Percentiles rank a stretch among this genome's conserved stretches.
These are phyloP conservation scores for Perithous albicinctus DNA, from an alignment of 2,888 invertebrate species.

Conservation along the genomic window DNA sequence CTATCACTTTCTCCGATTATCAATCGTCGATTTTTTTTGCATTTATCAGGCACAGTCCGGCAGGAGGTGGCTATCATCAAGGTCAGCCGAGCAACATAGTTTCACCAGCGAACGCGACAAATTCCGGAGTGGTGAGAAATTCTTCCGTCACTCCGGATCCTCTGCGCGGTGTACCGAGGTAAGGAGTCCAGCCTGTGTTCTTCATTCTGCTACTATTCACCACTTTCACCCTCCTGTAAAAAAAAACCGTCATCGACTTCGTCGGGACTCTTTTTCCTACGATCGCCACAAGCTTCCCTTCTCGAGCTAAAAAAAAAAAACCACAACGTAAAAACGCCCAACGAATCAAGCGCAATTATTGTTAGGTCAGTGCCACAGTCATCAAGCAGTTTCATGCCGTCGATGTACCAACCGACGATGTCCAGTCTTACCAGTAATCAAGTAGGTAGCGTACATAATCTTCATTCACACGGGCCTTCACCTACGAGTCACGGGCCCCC, in stretches of 20 bases:
- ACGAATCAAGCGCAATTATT: constrained; percentile 64
- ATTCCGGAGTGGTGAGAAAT: constrained; percentile 82
- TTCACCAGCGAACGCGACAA: constrained; percentile 80
- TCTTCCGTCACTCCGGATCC: constrained; percentile 83
- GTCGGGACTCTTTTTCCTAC: constrained; percentile 23
- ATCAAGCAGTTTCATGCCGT: constrained; percentile 78
- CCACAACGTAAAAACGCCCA: constrained; percentile 25
- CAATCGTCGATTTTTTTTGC: not conserved
- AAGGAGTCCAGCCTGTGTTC: constrained; percentile 48
- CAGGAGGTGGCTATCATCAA: constrained; percentile 81
- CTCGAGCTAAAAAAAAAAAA: constrained; percentile 25
- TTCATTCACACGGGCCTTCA: constrained; percentile 79
- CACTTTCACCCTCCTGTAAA: constrained; percentile 41
- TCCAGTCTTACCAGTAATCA: constrained; percentile 78
- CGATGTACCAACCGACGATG: constrained; percentile 80
- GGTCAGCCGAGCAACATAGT: constrained; percentile 82
- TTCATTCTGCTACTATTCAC: constrained; percentile 39
- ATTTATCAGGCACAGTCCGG: constrained; percentile 80
- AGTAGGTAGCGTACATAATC: constrained; percentile 79
- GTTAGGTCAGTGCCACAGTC: constrained; percentile 77
- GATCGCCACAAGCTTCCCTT: constrained; percentile 19
- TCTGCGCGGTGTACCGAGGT: constrained; percentile 79
- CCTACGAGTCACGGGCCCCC: constrained; percentile 79
- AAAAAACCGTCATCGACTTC: constrained; percentile 29
- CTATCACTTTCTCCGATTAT: not conserved